Base-by-base conservation (phyloP, 2,797 vertebrate species). In the Microctenopoma steveboyesi region DNA sequence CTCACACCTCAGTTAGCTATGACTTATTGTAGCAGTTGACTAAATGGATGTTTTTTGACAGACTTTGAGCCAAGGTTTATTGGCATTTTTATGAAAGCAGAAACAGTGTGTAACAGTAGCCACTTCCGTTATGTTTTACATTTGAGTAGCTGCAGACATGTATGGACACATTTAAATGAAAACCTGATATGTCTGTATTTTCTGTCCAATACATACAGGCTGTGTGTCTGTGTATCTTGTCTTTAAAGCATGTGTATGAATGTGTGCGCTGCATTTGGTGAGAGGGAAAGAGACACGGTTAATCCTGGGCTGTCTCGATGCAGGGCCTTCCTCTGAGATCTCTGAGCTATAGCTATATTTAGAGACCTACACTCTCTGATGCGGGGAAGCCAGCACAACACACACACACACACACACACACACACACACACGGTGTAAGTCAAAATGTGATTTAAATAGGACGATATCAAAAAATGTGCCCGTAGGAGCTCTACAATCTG, bases 261-360 rank as follows among this genome's bases (percentile, higher is more conserved):
- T n/a, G 5, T 18, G 5, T 39, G 27, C 5, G 4, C 8, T 1
- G 14, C 33, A 47, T 58, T 30, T 46, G 33, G n/a, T 33, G 35
- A 58, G 39, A 27, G 53, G 49, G 45, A 46, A 22, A 68, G 65
- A 64, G 73, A 74, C 69, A 63, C 62, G 55, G 78, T 77, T 84
- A 86, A 84, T 88, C 83, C 67, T 48, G 5, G 33, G 15, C 49
- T 57, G 50, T 77, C 54, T 83, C 5, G 1, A 14, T 56, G 49
- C 39, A 25, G 74, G 71, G 62, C 67, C 78, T 80, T 84, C 64
- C 75, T 83, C 62, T 75, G 54, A 66, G 54, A 84, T 86, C 80
- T 55, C 66, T 80, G 81, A 89, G 82, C 87, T 64, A 47, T 0
- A 56, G 82, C 75, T 89, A 90, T 85, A 82, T 89, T 84, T 89